phyloP scores from a whole-genome alignment of 2,888 invertebrate genomes.

The Eugnorisma glareosa region DNA sequence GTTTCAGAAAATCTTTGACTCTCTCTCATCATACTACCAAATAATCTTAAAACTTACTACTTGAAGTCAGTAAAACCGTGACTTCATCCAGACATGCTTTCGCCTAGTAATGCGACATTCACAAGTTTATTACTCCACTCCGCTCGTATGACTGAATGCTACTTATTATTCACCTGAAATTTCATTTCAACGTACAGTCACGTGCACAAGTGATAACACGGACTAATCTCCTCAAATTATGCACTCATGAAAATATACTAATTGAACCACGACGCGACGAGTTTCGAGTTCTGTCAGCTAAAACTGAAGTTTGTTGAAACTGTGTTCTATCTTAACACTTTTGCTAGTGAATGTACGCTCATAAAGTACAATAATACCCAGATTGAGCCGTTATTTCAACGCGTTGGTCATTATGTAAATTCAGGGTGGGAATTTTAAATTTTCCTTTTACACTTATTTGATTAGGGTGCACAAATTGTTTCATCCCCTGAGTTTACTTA shows the following conservation, averaged over 20 bases:
- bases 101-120: conserved; percentile 55
- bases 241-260: conserved; percentile 40
- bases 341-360: conserved; percentile 60
- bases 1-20: conserved; percentile 30
- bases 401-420: conserved; percentile 83
- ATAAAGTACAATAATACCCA: conserved; percentile 73
- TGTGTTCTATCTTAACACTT: conserved; percentile 23
- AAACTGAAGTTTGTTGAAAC: neutral
- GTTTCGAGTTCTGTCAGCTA: conserved; percentile 20
- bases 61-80: conserved; percentile 44
- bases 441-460: conserved; percentile 84
- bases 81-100: conserved; percentile 50
- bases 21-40: conserved; percentile 22
- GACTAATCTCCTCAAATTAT: conserved; percentile 56
- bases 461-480: conserved; percentile 85
- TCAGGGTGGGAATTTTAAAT: conserved; percentile 80
- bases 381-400: conserved; percentile 81
- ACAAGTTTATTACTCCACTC: conserved; percentile 59
- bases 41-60: conserved; percentile 46
- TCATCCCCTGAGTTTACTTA: conserved; percentile 80
- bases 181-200: conserved; percentile 54
- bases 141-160: conserved; percentile 56
- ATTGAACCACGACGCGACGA: conserved; percentile 29
- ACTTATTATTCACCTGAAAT: conserved; percentile 66
- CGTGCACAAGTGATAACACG: conserved; percentile 57